Conservation (phyloP, 2,888 invertebrate species). For the Prosapia bicincta region DNA sequence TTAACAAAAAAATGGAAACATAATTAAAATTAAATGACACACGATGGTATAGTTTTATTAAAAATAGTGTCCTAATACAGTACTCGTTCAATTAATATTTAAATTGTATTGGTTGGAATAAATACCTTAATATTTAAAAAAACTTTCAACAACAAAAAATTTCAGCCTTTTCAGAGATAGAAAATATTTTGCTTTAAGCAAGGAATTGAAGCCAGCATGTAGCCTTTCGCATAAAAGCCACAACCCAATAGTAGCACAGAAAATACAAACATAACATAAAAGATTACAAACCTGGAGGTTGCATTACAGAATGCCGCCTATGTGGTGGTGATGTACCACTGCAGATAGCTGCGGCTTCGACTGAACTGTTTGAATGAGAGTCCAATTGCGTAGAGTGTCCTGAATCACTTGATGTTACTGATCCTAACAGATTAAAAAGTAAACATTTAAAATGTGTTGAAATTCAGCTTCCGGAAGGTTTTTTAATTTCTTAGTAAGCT, state of each 20-base stretch:
- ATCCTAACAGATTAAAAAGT: constrained; percentile 59
- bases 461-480: no score
- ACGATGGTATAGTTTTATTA: no score
- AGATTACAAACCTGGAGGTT: constrained; percentile 47
- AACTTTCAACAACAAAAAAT: no score
- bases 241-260: neutral
- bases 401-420: constrained; percentile 89
- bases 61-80: no score
- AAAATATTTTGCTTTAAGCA: neutral
- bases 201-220: neutral
- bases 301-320: constrained; percentile 53
- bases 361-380: constrained; percentile 58
- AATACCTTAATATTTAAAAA: no score
- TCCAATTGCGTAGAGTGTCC: constrained; percentile 78
- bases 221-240: neutral
- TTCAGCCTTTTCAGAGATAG: no score
- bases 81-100: no score
- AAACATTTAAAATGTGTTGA: neutral
- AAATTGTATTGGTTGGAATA: no score
- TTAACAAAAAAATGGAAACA: no score
- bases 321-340: constrained; percentile 47
- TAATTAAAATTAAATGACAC: no score
- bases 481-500: no score
- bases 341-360: constrained; percentile 38
- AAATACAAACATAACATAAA: constrained; percentile 2